Evolutionary conservation across 2,113 vertebrate species (phyloP).

Genomic region (Tricholaema leucomelas): DNA sequence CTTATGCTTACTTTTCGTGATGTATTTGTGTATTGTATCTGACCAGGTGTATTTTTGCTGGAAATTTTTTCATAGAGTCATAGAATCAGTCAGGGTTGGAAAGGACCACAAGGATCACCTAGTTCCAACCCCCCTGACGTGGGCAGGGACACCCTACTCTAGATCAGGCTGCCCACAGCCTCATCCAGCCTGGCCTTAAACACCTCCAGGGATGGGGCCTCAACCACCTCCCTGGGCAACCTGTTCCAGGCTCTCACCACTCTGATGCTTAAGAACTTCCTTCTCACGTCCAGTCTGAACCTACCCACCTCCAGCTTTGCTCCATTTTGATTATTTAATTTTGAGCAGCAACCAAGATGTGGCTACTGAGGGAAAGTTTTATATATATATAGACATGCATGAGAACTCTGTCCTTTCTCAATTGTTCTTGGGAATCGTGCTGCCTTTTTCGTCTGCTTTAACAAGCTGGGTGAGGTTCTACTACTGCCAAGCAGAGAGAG

Average conservation of each 20-base stretch:
- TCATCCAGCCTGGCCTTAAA: no score
- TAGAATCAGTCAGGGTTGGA: no score
- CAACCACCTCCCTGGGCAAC: no score
- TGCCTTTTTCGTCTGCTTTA: neutral
- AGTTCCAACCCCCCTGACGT: no score
- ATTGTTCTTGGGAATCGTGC: neutral
- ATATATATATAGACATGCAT: neutral
- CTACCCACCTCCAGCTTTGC: no score
- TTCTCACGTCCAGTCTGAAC: no score
- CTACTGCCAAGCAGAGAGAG: neutral
- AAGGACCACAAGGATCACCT: no score
- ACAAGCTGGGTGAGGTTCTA: neutral
- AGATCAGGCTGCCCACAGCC: no score
- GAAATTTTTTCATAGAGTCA: neutral
- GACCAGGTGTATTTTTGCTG: neutral
- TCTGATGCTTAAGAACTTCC: no score
- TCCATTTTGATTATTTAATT: neutral
- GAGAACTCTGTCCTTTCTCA: neutral
- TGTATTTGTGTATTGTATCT: neutral
- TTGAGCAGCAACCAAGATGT: neutral
- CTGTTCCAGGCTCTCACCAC: no score
- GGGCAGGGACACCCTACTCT: no score
- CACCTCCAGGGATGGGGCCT: no score
- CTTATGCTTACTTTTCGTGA: neutral
- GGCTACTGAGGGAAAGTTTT: neutral